Percentiles rank a stretch among this genome's conserved stretches.
These are phyloP conservation scores for Chamaea fasciata DNA, from an alignment of 2,113 vertebrate species.

Conservation along the genomic window DNA sequence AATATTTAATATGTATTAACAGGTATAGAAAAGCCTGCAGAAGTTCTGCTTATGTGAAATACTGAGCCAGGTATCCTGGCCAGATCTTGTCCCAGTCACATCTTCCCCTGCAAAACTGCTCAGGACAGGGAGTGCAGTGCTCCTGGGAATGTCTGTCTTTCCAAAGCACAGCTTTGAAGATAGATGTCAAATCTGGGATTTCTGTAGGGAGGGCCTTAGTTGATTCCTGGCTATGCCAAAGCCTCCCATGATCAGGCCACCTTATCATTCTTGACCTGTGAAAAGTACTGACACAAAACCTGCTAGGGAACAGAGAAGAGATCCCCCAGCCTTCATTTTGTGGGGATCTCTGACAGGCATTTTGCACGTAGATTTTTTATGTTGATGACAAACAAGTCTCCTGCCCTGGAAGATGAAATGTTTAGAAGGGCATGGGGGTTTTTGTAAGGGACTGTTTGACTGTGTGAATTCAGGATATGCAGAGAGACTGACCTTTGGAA, in stretches of 20 bases:
- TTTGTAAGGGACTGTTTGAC: background rate
- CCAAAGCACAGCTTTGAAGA: background rate
- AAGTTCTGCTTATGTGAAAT: background rate
- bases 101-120: background rate
- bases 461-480: conserved; percentile 9
- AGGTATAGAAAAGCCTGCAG: background rate
- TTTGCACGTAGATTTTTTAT: background rate
- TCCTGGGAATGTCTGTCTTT: background rate
- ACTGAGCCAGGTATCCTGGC: background rate
- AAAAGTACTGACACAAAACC: background rate
- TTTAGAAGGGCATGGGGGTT: background rate
- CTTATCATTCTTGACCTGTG: background rate
- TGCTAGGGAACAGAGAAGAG: background rate
- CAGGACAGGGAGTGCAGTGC: background rate
- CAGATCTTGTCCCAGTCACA: background rate
- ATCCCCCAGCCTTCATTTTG: background rate
- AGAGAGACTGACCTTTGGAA: background rate
- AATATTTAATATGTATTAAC: background rate
- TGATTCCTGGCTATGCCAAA: background rate
- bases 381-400: rapidly evolving
- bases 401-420: background rate
- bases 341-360: background rate
- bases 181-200: background rate
- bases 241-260: background rate
- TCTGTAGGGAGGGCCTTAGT: background rate